Percentiles rank a stretch among this genome's conserved stretches.
Evolutionary conservation across 92 coral and sea anemone species (phyloP).

Genomic region (Porites lobata): DNA sequence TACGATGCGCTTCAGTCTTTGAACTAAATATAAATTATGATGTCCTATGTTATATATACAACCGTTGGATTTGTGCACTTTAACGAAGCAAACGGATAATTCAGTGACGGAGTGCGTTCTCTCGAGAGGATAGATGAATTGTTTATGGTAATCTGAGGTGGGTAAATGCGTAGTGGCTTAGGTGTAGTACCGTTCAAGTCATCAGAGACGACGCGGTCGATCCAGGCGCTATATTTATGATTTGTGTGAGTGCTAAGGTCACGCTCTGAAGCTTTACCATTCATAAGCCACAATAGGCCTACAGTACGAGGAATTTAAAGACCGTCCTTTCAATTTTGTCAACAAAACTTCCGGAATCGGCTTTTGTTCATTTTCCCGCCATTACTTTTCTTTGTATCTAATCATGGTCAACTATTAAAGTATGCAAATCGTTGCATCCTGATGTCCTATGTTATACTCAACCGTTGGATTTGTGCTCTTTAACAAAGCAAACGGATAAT

Average conservation of each 20-base stretch:
- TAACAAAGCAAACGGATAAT: too few relatives aligned
- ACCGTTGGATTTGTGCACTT: too few relatives aligned
- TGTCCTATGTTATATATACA: too few relatives aligned
- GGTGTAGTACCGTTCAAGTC: not conserved
- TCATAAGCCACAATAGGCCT: not conserved
- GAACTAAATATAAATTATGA: not conserved
- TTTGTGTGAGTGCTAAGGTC: conserved; percentile 15
- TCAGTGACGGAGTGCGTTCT: too few relatives aligned
- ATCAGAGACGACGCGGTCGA: not conserved
- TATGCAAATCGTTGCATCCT: too few relatives aligned
- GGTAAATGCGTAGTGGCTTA: not conserved
- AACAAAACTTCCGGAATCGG: conserved; percentile 38
- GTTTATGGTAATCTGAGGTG: too few relatives aligned
- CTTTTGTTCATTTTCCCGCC: conserved; percentile 43
- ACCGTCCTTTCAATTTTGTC: not conserved
- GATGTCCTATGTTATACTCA: too few relatives aligned
- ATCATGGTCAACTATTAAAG: too few relatives aligned
- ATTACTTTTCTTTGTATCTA: not conserved
- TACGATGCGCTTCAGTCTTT: too few relatives aligned
- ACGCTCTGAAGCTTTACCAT: not conserved
- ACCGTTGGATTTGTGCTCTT: too few relatives aligned
- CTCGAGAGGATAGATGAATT: too few relatives aligned
- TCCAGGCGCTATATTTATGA: not conserved
- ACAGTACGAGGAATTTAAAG: not conserved
- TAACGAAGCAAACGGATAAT: too few relatives aligned